These are phyloP conservation scores for Eurosta solidaginis DNA, from an alignment of 1,140 invertebrate genomes.

Conservation along the genomic window DNA sequence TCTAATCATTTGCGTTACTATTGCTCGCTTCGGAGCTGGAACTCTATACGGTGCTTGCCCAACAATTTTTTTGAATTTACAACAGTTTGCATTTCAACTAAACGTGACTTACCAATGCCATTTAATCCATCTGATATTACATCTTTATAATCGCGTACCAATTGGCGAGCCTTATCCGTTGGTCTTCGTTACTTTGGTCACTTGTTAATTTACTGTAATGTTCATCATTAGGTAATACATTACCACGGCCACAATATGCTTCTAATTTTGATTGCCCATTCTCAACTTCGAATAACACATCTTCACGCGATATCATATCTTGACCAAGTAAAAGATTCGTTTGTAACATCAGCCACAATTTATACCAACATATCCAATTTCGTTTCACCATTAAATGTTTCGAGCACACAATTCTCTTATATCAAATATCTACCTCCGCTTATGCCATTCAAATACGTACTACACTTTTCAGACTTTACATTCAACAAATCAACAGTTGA, in stretches of 20 bases:
- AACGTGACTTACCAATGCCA: too few species aligned
- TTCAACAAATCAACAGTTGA: background rate
- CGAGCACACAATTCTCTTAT: background rate
- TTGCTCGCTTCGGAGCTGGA: too few species aligned
- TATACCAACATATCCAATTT: background rate
- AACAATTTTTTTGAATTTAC: too few species aligned
- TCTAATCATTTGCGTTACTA: too few species aligned
- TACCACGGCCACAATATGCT: background rate
- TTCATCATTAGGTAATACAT: background rate
- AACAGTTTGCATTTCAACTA: too few species aligned
- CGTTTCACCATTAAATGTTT: background rate
- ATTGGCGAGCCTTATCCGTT: background rate
- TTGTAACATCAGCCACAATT: background rate
- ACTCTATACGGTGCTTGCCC: too few species aligned
- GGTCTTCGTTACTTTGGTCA: background rate
- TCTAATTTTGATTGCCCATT: background rate
- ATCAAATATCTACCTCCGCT: background rate
- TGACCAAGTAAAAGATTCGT: too few species aligned
- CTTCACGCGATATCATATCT: background rate
- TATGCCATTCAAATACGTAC: background rate
- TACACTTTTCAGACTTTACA: background rate
- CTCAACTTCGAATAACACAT: background rate
- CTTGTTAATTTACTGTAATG: background rate
- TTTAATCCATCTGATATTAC: too few species aligned
- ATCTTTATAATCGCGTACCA: too few species aligned